Evolutionary conservation across 2,797 vertebrate genomes (phyloP).

Genomic region (Sitta carolinensis): DNA sequence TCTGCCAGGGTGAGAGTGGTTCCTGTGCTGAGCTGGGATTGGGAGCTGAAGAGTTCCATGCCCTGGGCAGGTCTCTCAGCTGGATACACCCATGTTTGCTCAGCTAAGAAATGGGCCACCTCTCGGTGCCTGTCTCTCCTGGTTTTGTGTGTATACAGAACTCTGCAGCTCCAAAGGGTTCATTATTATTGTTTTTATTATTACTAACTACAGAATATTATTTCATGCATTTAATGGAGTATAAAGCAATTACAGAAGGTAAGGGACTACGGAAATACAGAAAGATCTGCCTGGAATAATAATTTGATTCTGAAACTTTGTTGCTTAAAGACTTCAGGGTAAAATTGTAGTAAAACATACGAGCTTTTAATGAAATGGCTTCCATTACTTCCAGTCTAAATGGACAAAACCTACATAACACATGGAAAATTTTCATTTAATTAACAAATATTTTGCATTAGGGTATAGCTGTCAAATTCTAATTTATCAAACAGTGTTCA

Average conservation of each 20-base stretch:
- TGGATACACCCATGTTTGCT: rapidly evolving
- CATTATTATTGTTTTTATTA: neutral
- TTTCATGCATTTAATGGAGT: constrained; percentile 28
- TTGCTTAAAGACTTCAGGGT: constrained; percentile 52
- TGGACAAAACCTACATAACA: neutral
- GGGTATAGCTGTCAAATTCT: neutral
- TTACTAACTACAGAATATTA: neutral
- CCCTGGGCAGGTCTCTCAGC: rapidly evolving
- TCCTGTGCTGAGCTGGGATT: neutral
- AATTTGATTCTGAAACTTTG: constrained; percentile 54
- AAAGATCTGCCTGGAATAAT: constrained; percentile 40
- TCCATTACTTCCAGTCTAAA: neutral
- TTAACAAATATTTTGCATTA: constrained; percentile 42
- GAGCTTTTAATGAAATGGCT: constrained; percentile 52
- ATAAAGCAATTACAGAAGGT: constrained; percentile 51
- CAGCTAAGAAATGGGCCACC: neutral
- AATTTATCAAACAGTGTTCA: neutral
- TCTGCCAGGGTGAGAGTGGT: neutral
- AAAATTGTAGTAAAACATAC: neutral
- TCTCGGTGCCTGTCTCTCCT: neutral
- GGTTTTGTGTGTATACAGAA: neutral
- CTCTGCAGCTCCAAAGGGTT: neutral
- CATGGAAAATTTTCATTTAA: neutral
- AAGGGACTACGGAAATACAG: constrained; percentile 11
- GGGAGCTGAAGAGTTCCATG: neutral